phyloP scores from a whole-genome alignment of 2,113 vertebrate genomes.

The Tragulus kanchil region DNA sequence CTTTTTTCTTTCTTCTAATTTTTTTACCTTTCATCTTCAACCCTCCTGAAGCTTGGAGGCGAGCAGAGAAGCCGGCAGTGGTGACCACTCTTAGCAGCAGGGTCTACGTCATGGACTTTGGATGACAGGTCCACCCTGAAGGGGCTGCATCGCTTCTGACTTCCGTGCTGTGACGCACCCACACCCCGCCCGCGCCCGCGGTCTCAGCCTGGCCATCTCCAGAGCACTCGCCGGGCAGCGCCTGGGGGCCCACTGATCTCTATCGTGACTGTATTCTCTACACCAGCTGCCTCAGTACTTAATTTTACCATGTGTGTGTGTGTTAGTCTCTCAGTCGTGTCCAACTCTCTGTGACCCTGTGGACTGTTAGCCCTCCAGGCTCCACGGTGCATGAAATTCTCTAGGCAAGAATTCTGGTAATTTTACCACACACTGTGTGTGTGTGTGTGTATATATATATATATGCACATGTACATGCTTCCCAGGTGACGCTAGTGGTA shows the following conservation, averaged over 20 bases:
- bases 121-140: background rate
- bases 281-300: background rate
- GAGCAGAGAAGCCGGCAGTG: background rate
- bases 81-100: background rate
- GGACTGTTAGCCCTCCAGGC: too few relatives aligned
- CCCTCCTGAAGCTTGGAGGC: conserved; percentile 57
- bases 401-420: too few relatives aligned
- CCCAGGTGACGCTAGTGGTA: too few relatives aligned
- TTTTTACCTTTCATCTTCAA: conserved; percentile 67
- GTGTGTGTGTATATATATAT: background rate
- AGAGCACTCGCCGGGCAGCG: rapidly evolving
- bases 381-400: too few relatives aligned
- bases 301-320: background rate
- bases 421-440: background rate
- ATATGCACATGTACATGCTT: background rate
- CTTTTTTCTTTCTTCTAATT: background rate
- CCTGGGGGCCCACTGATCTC: rapidly evolving
- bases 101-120: background rate
- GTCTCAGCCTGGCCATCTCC: rapidly evolving
- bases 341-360: too few relatives aligned
- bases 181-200: rapidly evolving
- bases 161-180: rapidly evolving
- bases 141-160: background rate
- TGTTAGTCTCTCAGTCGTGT: too few relatives aligned
- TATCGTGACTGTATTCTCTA: rapidly evolving